Conservation (phyloP, 2,113 vertebrate genomes). For the Thamnaconus septentrionalis region DNA sequence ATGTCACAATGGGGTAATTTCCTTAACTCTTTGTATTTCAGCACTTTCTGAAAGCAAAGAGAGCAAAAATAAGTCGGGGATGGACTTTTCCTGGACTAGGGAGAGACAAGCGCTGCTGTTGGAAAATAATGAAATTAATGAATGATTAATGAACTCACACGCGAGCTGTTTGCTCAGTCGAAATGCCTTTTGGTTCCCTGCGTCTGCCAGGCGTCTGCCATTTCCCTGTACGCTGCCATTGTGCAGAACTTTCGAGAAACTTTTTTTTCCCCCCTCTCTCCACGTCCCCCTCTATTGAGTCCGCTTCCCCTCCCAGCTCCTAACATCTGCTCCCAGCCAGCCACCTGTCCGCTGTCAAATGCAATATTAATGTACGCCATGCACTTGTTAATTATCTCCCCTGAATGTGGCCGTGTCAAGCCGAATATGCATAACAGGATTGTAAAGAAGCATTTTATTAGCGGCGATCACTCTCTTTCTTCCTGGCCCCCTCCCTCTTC, state of each 20-base stretch:
- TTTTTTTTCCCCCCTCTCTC: constrained; percentile 28
- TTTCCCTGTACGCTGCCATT: too few species aligned
- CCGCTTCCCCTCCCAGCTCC: constrained; percentile 26
- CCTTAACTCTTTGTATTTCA: too few species aligned
- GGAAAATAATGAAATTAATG: too few species aligned
- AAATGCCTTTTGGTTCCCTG: too few species aligned
- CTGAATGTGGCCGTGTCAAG: constrained; percentile 63
- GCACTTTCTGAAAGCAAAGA: too few species aligned
- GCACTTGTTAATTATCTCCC: constrained; percentile 71
- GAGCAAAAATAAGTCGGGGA: too few species aligned
- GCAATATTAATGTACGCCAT: constrained; percentile 65
- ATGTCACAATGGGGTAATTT: too few species aligned
- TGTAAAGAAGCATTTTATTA: constrained; percentile 64
- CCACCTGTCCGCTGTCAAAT: constrained; percentile 73
- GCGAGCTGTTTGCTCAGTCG: too few species aligned
- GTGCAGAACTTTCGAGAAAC: constrained; percentile 3
- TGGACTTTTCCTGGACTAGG: too few species aligned
- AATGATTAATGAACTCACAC: too few species aligned
- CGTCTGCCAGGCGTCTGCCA: too few species aligned
- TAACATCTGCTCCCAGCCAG: constrained; percentile 69
- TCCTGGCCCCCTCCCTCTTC: neutral
- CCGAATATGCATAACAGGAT: constrained; percentile 62
- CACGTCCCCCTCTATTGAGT: neutral
- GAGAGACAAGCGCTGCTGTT: too few species aligned
- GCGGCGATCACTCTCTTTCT: constrained; percentile 63